These are phyloP conservation scores for Brachymystax lenok DNA, from an alignment of 2,797 vertebrate genomes.

Conservation along the genomic window DNA sequence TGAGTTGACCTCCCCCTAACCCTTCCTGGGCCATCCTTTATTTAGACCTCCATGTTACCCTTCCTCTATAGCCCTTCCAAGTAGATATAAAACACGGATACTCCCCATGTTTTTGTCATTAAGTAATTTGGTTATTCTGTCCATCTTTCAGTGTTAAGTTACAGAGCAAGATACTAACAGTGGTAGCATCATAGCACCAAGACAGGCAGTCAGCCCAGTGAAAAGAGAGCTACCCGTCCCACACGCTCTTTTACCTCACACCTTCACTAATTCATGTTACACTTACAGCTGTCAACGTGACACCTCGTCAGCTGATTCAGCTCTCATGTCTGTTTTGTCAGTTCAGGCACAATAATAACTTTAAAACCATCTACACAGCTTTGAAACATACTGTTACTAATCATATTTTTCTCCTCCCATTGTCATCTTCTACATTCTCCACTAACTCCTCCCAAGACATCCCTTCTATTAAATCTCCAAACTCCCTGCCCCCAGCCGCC, in stretches of 20 bases:
- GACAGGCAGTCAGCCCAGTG: constrained; percentile 54
- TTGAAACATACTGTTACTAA: constrained; percentile 41
- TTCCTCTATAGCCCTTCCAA: constrained; percentile 26
- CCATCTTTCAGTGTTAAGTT: constrained; percentile 57
- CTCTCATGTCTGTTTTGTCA: constrained; percentile 48
- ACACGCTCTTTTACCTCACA: constrained; percentile 50
- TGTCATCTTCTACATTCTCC: constrained; percentile 44
- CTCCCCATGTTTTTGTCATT: constrained; percentile 57
- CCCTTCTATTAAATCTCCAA: neutral
- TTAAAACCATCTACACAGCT: constrained; percentile 55
- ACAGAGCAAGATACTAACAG: constrained; percentile 23
- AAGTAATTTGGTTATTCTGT: constrained; percentile 54
- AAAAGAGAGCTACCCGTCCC: constrained; percentile 28
- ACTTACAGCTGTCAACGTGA: constrained; percentile 44
- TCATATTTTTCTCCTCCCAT: constrained; percentile 37
- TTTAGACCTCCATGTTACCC: constrained; percentile 27
- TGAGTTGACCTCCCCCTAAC: constrained; percentile 22
- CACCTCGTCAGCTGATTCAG: constrained; percentile 25
- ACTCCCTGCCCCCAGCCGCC: neutral
- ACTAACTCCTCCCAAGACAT: neutral
- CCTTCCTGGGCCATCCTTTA: constrained; percentile 22
- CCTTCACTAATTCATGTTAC: constrained; percentile 53
- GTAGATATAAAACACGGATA: constrained; percentile 41
- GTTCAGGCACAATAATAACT: constrained; percentile 57
- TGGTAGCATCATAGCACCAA: constrained; percentile 5